These are phyloP conservation scores for Sinotaia quadrata DNA, from an alignment of 2,888 invertebrate species.

Conservation along the genomic window DNA sequence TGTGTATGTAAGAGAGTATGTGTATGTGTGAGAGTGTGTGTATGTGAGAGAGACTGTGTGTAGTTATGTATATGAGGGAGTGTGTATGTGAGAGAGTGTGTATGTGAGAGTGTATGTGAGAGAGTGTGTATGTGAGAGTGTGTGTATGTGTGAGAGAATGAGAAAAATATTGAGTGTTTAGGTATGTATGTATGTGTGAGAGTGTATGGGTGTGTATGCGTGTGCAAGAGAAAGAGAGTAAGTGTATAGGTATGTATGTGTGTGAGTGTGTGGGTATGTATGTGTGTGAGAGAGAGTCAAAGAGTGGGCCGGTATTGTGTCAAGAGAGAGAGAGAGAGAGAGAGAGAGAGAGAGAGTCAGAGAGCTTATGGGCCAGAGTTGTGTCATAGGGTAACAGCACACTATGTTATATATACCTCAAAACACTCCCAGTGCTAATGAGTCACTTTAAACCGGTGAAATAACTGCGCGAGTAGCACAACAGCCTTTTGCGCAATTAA, in stretches of 20 bases:
- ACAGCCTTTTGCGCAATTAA: no score
- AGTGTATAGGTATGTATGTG: background rate
- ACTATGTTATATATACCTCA: no score
- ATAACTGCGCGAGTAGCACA: no score
- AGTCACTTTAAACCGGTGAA: no score
- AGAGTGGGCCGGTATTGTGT: no score
- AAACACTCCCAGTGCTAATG: no score
- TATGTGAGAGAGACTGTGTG: conserved; percentile 12
- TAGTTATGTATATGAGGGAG: conserved; percentile 3
- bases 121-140: conserved; percentile 9
- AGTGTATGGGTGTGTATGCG: background rate
- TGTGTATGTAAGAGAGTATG: conserved; percentile 5
- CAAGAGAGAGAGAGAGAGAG: background rate
- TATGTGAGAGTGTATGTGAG: conserved; percentile 6
- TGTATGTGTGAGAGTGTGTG: conserved; percentile 15
- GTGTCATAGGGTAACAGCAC: no score
- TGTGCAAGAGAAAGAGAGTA: background rate
- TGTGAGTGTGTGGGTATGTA: background rate
- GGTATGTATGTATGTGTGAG: background rate
- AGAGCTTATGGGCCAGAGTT: background rate
- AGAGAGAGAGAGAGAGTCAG: background rate
- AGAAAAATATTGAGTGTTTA: background rate
- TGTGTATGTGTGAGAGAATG: background rate
- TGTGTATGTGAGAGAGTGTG: conserved; percentile 10
- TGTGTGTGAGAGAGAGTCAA: background rate